Percentiles rank a stretch among this genome's conserved stretches.
Evolutionary conservation across 2,113 vertebrate genomes (phyloP).

Genomic region (Ardeotis arabs): DNA sequence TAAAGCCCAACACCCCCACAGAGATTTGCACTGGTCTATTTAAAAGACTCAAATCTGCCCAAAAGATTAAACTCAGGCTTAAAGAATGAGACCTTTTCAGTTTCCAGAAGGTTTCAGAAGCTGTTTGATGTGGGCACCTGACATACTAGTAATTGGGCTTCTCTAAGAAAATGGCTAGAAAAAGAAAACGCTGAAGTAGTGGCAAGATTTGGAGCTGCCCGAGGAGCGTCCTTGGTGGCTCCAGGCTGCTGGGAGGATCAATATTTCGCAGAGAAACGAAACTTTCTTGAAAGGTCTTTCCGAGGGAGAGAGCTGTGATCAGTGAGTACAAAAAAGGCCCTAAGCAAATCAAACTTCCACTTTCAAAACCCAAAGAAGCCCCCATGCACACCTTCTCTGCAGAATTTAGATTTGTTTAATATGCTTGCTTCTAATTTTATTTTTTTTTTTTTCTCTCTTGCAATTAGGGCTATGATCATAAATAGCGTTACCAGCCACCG

Average conservation of each 20-base stretch:
- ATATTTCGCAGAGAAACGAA: neutral
- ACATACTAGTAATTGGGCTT: neutral
- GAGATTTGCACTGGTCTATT: neutral
- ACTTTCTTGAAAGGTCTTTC: neutral
- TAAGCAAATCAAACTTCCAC: neutral
- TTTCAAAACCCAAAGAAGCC: neutral
- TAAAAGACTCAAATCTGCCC: neutral
- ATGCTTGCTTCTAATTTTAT: neutral
- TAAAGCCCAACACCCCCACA: neutral
- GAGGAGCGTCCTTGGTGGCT: neutral
- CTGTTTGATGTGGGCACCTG: neutral
- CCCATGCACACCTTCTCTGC: neutral
- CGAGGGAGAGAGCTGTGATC: neutral
- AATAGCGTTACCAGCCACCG: neutral
- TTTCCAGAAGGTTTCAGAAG: neutral
- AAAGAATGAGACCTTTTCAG: neutral
- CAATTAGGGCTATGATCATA: too few species aligned
- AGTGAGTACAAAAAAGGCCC: neutral
- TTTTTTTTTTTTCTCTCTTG: neutral
- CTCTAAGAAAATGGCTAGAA: neutral
- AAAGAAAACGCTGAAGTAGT: neutral
- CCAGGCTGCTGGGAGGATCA: neutral
- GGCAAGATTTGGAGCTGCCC: neutral
- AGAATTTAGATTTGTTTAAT: neutral
- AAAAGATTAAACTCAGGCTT: rapidly evolving